Base-by-base conservation (phyloP, 1,140 invertebrate genomes). In the Vollenhovia emeryi region DNA sequence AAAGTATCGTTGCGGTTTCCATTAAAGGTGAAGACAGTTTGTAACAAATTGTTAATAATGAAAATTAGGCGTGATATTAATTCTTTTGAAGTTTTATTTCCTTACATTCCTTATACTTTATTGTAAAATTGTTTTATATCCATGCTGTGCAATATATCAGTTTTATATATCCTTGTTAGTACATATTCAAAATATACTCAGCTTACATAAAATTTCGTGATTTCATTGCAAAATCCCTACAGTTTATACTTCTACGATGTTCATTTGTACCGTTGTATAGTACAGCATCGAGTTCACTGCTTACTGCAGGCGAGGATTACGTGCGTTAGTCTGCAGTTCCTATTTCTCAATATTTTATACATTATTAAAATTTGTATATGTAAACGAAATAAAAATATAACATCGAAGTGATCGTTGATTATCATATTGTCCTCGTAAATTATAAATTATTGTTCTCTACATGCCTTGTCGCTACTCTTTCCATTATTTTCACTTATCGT, bases 401-500 rank as follows among this genome's bases (percentile, higher is more conserved):
- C 13, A 36, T 62, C 8, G 40, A 76, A 71, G 36, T 43, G n/a
- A 84, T 84, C 68, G 33, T 60, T 78, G 55, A 84, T 84, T 74
- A 84, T 84, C 27, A 76, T 84, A 62, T 80, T 71, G 78, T 71
- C 64, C 13, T 80, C 64, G 50, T 55, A 71, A 69, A 71, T 71
- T 55, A 69, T 69, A 78, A 62, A 5, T 59, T 83, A 59, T 76
- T 82, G 15, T 75, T 84, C 27, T 50, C 21, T 75, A 60, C 30
- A 52, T 60, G 24, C 43, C n/a, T 59, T 57, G 50, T 40, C 13
- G 11, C 50, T 71, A 80, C 50, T 6, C 69, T 57, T 27, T 57
- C 33, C 33, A 30, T 69, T 50, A 50, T 18, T 11, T 33, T 43
- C 21, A n/a, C 36, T 69, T 69, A 57, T 27, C 18, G 55, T 30